Conservation (phyloP, 2,797 vertebrate species). For the Crenuchus spilurus region DNA sequence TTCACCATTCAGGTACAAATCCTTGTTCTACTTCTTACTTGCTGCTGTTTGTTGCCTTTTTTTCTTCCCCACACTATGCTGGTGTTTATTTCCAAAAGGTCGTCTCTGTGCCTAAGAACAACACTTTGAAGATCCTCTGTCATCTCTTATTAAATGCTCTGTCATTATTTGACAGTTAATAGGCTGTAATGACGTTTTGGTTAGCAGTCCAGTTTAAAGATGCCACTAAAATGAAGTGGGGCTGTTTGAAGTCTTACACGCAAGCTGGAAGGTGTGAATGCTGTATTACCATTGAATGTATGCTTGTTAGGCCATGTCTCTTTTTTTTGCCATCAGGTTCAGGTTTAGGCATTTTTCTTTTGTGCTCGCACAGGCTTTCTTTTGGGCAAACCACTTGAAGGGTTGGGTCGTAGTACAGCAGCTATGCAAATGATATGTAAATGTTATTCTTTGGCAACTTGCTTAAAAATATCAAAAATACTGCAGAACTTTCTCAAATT, state of each 20-base stretch:
- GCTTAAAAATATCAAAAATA: too few species aligned
- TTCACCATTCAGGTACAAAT: conserved; percentile 93
- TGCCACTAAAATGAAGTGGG: not conserved
- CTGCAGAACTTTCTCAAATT: too few species aligned
- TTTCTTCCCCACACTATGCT: not conserved
- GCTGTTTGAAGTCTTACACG: not conserved
- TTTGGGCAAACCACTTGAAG: too few species aligned
- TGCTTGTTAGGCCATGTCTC: too few species aligned
- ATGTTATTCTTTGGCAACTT: too few species aligned
- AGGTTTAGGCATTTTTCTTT: too few species aligned
- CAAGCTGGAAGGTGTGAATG: not conserved
- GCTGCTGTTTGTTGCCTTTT: not conserved
- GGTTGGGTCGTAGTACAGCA: too few species aligned
- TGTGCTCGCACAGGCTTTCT: too few species aligned
- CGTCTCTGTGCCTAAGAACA: not conserved
- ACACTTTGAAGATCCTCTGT: not conserved
- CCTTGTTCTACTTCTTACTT: not conserved
- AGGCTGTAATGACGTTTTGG: not conserved
- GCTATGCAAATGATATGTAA: too few species aligned
- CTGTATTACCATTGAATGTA: not conserved
- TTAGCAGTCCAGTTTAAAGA: not conserved
- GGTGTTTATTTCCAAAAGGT: not conserved
- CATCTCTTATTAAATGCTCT: not conserved
- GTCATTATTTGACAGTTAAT: not conserved
- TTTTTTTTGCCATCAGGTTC: too few species aligned